Base-by-base conservation (phyloP, 2,113 vertebrate genomes). In the Rhinopomastus cyanomelas region DNA sequence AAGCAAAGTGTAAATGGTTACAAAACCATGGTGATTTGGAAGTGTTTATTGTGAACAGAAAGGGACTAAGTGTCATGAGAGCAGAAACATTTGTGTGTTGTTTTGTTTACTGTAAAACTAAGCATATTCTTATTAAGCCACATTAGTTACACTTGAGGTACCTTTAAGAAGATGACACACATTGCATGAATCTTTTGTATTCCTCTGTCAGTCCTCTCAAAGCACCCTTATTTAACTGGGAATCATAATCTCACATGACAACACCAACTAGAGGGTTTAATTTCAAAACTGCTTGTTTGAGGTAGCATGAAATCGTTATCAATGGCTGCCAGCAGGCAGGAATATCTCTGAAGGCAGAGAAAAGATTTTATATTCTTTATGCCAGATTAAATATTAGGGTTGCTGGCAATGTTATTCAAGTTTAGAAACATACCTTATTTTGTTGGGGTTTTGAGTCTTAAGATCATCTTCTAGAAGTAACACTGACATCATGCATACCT, bases 271-370 rank as follows among this genome's bases (percentile, higher is more conserved):
- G 91, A 96, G 96, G 94, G 93, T 92, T 91, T 97, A 46, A 96
- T 98, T 97, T 97, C 86, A 96, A 95, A 95, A 96, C 93, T 92
- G 96, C 89, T 95, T 95, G 95, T 97, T 96, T 96, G 97, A 97
- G 96, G 88, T 96, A 95, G 95, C 96, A 97, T 98, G 97, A 98
- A 98, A 98, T 97, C 49, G 8, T 92, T 95, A 97, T 97, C 97
- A 96, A 93, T 97, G 96, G 96, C 95, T 96, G 97, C 96, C 97
- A 94, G 95, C 95, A 97, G 96, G 95, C 95, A 94, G 90, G 7
- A 83, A 88, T 62, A 85, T 67, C 86, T 93, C 88, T 49, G 78
- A 83, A 82, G 92, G 89, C 81, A 85, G 60, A 80, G 78, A 76
- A 77, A 68, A 95, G 37, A 83, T 84, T 93, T 88, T 26, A 46